Evolutionary conservation across 2,113 vertebrate genomes (phyloP), one percentile per base, ranked within the genome.

Genomic region (Prunella fulvescens): DNA sequence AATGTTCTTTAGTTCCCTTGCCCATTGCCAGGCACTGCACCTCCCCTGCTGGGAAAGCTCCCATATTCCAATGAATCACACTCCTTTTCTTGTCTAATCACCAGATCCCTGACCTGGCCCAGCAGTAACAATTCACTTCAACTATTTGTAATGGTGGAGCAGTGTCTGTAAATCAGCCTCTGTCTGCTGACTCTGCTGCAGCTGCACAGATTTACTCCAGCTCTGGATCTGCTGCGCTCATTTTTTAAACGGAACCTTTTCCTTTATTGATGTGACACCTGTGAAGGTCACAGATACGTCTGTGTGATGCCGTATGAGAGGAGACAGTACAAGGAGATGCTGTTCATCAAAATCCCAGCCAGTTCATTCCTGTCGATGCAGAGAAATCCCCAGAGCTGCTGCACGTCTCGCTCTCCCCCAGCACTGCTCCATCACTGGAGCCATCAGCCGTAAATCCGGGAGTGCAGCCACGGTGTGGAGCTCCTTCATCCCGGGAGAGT

Each of bases 401-500:
- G 0, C 3, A 4, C 1, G 1, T 42, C 29, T 44, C 29, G 3
- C 16, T 45, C 16, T 35, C 8, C 8, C 42, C 57, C 25, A 1
- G 6, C 1, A 0, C 60, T 64, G 70, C 8, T 70, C 39, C 45
- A 5, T 24, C 69, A 2, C 24, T 1, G 18, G 70, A 81, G 39
- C 44, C 62, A 37, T 1, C n/a, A 6, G 11, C 66, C 25, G 28
- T 33, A 37, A 42, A 48, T 44, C 54, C 10, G 0, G 2, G n/a
- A 22, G 16, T 7, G 26, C 67, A 48, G 47, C 26, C 57, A 0
- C 0, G 57, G 6, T 2, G 44, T 4, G 1, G 9, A 4, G 10
- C 3, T 48, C 72, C 5, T 24, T 48, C n/a, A 40, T 3, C n/a
- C 29, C 53, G 2, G 20, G 24, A 11, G 7, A 18, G 37, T 26